Percentiles rank a stretch among this genome's conserved stretches.
phyloP scores from a whole-genome alignment of 2,797 vertebrate genomes.

The Manis javanica region DNA sequence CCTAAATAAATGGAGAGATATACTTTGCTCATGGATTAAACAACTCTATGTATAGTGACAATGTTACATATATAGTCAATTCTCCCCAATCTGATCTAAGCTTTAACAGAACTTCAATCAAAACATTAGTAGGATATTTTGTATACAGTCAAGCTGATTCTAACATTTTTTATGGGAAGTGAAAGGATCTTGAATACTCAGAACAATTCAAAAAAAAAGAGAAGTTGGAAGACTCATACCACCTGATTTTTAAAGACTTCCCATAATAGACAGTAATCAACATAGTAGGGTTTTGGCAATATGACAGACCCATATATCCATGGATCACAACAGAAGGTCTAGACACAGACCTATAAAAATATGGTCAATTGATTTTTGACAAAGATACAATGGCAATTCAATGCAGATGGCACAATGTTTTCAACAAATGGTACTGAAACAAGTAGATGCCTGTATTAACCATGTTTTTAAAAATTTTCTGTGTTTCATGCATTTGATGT shows the following conservation, averaged over 20 bases:
- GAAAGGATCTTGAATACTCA: constrained; percentile 45
- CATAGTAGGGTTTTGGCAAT: neutral
- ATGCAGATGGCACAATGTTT: neutral
- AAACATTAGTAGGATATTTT: constrained; percentile 31
- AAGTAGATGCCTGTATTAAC: neutral
- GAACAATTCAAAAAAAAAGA: constrained; percentile 52
- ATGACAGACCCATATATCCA: neutral
- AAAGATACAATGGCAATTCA: constrained; percentile 41
- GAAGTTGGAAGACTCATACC: neutral
- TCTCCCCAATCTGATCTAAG: constrained; percentile 17
- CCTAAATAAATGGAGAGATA: neutral
- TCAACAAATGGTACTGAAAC: neutral
- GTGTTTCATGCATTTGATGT: neutral
- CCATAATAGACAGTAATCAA: constrained; percentile 34
- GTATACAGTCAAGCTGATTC: neutral
- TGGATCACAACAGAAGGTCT: neutral
- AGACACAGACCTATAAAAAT: constrained; percentile 36
- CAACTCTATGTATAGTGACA: neutral
- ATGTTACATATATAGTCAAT: neutral
- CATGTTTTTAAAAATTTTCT: neutral
- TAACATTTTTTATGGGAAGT: constrained; percentile 17
- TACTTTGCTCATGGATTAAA: neutral
- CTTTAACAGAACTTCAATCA: neutral
- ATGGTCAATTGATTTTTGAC: constrained; percentile 22
- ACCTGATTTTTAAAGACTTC: constrained; percentile 32